phyloP scores from a whole-genome alignment of 2,113 vertebrate genomes.

The Pan troglodytes region NHGRI_mPanTro3-v2.1_pri NC_086015.1:40112001-40112500 shows the following conservation, averaged over 20 bases:
- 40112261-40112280: not conserved
- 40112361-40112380: not conserved
- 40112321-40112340: not conserved
- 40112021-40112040: not conserved
- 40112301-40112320: not conserved
- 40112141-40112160: not conserved
- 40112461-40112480: not conserved
- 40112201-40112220: not conserved
- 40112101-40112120: not conserved
- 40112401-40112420: not conserved
- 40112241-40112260: not conserved
- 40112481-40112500: not conserved
- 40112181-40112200: not conserved
- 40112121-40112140: not conserved
- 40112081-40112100: not conserved
- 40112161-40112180: not conserved
- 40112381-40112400: not conserved
- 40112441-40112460: not conserved
- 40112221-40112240: not conserved
- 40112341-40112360: not conserved
- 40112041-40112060: not conserved
- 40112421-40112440: not conserved
- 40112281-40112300: not conserved
- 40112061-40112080: not conserved
- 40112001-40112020: not conserved